Evolutionary conservation across 2,888 invertebrate species (phyloP), one percentile per base, ranked within the genome.

Genomic region (Callinectes sapidus): DNA sequence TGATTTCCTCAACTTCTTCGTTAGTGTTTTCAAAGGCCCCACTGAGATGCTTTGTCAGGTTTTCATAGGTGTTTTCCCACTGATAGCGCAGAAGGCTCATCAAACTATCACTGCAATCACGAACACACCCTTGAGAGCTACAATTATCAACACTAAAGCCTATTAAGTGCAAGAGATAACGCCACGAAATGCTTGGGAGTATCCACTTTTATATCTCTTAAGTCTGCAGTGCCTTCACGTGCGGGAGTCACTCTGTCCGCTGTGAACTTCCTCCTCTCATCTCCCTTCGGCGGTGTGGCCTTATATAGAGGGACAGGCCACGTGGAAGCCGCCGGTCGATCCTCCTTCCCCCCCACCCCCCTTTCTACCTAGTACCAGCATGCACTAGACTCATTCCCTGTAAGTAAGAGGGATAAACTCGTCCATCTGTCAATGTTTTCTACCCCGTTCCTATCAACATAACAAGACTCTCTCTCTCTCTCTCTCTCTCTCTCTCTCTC

Each of bases 361-460:
- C n/a, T n/a, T n/a, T n/a, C n/a, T n/a, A n/a, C n/a, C n/a, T n/a
- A n/a, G 61, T 23, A 61, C 61, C 28, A 71, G 2, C 71, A 28
- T 71, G 71, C 71, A 71, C 71, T 28, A 23, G 8, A 71, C n/a
- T 28, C 71, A 71, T 28, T 23, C 71, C 23, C 61, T 16, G 61
- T 61, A 71, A 71, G 28, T 28, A 28, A 71, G 71, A 71, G 71
- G 71, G 28, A 28, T 71, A 71, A 71, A 71, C 28, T 71, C 28
- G 71, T 71, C 71, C 71, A 71, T 71, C 71, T 71, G 71, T 71
- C 71, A 71, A 71, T 18, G 71, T 71, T 71, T 71, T 8, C 71
- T 71, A 6, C 61, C 6, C 8, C 28, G 28, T 71, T n/a, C 28
- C 71, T 28, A 71, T 71, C 71, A 71, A 28, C 71, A 71, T 71